Conservation (phyloP, 2,888 invertebrate species). For the Cheilosia soror region DNA sequence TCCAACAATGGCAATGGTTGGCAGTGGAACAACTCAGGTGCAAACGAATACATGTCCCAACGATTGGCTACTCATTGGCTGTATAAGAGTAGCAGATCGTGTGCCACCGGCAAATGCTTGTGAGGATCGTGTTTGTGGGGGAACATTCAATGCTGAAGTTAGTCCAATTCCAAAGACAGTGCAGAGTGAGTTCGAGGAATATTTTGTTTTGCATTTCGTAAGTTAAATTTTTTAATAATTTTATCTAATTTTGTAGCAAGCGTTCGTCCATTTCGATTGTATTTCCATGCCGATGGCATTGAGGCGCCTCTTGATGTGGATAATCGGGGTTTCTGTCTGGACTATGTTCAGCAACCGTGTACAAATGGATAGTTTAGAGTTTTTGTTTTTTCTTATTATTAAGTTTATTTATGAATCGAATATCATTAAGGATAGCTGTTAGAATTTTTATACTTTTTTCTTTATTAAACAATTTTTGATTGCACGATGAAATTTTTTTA, state of each 20-base stretch:
- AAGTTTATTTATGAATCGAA: constrained; percentile 30
- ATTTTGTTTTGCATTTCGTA: not conserved
- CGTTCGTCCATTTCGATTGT: constrained; percentile 91
- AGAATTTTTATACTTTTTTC: constrained; percentile 15
- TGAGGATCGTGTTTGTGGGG: constrained; percentile 93
- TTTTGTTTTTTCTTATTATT: not conserved
- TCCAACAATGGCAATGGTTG: constrained; percentile 89
- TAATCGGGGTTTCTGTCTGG: constrained; percentile 92
- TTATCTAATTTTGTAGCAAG: constrained; percentile 86
- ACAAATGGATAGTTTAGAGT: constrained; percentile 85
- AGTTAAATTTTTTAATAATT: constrained; percentile 22
- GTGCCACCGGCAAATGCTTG: constrained; percentile 86
- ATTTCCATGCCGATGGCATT: constrained; percentile 90
- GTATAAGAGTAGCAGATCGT: constrained; percentile 85
- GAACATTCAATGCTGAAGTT: constrained; percentile 90
- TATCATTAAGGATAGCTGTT: constrained; percentile 14
- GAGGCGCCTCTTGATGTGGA: constrained; percentile 90
- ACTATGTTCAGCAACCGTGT: constrained; percentile 94
- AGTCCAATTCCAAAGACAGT: constrained; percentile 88
- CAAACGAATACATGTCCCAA: constrained; percentile 89
- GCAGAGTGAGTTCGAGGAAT: constrained; percentile 86
- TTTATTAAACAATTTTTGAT: constrained; percentile 3
- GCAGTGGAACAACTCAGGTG: constrained; percentile 87
- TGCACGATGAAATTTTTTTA: too few relatives aligned
- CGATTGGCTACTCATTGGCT: constrained; percentile 92